Evolutionary conservation across 2,888 invertebrate species (phyloP).

Genomic region (Imbricaverruca yamaguchii): DNA sequence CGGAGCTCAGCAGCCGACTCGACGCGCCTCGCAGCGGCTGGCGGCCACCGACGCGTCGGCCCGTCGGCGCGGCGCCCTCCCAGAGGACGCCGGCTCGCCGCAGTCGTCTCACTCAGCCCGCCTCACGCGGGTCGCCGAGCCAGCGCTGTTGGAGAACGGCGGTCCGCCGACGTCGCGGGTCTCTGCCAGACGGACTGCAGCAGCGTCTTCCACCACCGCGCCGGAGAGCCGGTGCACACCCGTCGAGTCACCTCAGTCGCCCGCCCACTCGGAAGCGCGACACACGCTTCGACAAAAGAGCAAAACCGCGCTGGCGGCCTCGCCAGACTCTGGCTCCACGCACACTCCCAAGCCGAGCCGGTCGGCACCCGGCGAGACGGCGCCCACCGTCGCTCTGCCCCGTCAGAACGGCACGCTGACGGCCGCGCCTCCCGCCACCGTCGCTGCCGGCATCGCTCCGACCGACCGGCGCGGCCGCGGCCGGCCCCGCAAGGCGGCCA

Average conservation of each 20-base stretch:
- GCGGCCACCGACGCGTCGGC: too few species aligned
- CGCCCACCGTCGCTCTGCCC: too few species aligned
- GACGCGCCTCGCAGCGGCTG: neutral
- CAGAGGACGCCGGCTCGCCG: too few species aligned
- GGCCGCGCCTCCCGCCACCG: neutral
- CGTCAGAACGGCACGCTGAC: neutral
- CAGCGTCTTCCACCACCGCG: too few species aligned
- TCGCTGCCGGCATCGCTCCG: neutral
- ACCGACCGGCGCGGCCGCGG: neutral
- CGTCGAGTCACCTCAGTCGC: neutral
- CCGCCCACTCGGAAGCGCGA: neutral
- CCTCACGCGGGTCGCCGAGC: too few species aligned
- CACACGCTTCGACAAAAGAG: neutral
- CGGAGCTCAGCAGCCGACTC: neutral
- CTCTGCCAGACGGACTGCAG: neutral
- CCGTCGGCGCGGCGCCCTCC: too few species aligned
- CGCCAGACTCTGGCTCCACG: neutral
- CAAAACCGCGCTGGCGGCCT: neutral
- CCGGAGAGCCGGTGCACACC: neutral
- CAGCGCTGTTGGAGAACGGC: too few species aligned
- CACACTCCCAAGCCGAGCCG: neutral
- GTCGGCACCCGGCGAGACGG: too few species aligned
- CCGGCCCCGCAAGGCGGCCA: neutral
- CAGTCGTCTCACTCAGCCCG: too few species aligned
- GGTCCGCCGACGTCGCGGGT: neutral